Conservation (phyloP, 2,888 invertebrate species). For the Odontothrips loti region DNA sequence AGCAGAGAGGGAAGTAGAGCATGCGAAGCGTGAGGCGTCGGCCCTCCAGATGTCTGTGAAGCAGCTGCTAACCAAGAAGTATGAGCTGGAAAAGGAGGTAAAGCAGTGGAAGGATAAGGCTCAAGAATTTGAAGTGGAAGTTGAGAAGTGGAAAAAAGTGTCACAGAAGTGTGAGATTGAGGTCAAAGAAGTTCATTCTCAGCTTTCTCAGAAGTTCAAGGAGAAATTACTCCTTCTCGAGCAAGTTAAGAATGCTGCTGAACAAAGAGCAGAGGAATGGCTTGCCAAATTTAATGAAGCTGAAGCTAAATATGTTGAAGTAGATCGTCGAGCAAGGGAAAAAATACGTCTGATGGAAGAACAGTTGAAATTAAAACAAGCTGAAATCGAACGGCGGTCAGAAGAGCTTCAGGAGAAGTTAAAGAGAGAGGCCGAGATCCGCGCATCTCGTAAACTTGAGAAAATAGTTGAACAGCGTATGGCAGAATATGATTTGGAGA, state of each 20-base stretch:
- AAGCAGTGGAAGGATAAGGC: slow-evolving; percentile 35
- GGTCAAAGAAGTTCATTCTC: slow-evolving; percentile 38
- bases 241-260: slow-evolving; percentile 29
- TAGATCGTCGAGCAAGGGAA: slow-evolving; percentile 33
- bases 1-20: background rate
- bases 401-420: slow-evolving; percentile 42
- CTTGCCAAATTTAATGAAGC: slow-evolving; percentile 30
- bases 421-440: slow-evolving; percentile 41
- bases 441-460: background rate
- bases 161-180: slow-evolving; percentile 44
- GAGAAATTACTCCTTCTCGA: background rate
- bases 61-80: slow-evolving; percentile 34
- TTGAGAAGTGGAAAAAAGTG: slow-evolving; percentile 42
- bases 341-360: slow-evolving; percentile 28
- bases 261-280: slow-evolving; percentile 29
- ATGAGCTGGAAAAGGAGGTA: slow-evolving; percentile 39
- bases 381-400: slow-evolving; percentile 29
- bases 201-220: slow-evolving; percentile 30
- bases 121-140: slow-evolving; percentile 41
- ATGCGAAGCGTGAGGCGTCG: background rate
- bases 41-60: background rate
- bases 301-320: slow-evolving; percentile 31
- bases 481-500: background rate
- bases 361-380: slow-evolving; percentile 34
- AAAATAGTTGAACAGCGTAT: background rate